phyloP scores from a whole-genome alignment of 1,140 invertebrate genomes.

The Contarinia nasturtii region DNA sequence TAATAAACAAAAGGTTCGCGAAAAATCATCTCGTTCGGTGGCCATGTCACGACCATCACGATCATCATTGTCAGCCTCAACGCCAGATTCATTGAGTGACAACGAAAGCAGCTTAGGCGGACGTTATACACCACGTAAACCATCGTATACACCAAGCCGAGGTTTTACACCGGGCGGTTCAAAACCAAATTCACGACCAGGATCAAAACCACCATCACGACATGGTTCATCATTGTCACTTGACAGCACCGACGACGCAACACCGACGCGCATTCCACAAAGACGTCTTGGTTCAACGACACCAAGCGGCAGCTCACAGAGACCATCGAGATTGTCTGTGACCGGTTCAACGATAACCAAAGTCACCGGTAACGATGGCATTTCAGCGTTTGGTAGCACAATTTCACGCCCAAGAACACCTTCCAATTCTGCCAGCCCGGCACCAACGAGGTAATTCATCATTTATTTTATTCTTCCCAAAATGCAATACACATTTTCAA shows the following conservation, averaged over 20 bases:
- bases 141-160: conserved; percentile 32
- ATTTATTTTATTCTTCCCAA: background rate
- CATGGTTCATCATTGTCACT: conserved; percentile 82
- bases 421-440: conserved; percentile 48
- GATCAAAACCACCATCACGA: conserved; percentile 77
- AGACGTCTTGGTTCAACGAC: conserved; percentile 35
- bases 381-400: conserved; percentile 18
- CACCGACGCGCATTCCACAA: conserved; percentile 53
- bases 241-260: conserved; percentile 62
- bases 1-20: conserved; percentile 46
- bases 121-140: conserved; percentile 32
- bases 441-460: conserved; percentile 36
- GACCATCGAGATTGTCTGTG: conserved; percentile 28
- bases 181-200: conserved; percentile 57
- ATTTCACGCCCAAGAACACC: conserved; percentile 49
- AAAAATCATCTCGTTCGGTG: conserved; percentile 65
- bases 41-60: conserved; percentile 56
- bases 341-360: conserved; percentile 24
- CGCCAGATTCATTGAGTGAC: conserved; percentile 71
- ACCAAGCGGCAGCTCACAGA: conserved; percentile 28
- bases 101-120: conserved; percentile 52
- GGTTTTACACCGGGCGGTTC: conserved; percentile 45
- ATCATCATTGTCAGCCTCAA: conserved; percentile 58
- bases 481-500: background rate
- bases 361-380: conserved; percentile 22